Evolutionary conservation across 64 coral and sea anemone genomes (phyloP).

Genomic region (Stylophora pistillata): DNA sequence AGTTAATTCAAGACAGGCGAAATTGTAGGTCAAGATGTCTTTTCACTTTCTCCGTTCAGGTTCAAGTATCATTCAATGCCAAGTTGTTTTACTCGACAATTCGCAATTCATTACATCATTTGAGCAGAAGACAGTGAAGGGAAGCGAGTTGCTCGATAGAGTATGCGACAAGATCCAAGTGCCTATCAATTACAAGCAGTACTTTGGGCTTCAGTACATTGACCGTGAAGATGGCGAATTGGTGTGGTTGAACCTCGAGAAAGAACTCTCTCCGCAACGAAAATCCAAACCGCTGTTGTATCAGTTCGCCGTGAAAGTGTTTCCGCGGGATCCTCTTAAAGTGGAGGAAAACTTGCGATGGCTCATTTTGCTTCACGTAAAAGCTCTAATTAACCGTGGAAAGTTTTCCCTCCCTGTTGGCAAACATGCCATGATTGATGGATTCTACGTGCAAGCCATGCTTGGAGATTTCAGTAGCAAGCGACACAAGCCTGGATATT

Average conservation of each 20-base stretch:
- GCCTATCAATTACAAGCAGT: slow-evolving; percentile 44
- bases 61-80: slow-evolving; percentile 51
- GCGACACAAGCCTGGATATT: slow-evolving; percentile 67
- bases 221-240: slow-evolving; percentile 79
- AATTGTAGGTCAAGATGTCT: neutral
- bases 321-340: slow-evolving; percentile 58
- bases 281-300: slow-evolving; percentile 50
- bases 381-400: slow-evolving; percentile 69
- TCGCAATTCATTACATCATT: slow-evolving; percentile 67
- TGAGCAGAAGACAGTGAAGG: slow-evolving; percentile 38
- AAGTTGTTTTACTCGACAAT: slow-evolving; percentile 84
- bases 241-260: slow-evolving; percentile 74
- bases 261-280: slow-evolving; percentile 41
- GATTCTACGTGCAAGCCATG: slow-evolving; percentile 73
- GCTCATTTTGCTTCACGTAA: slow-evolving; percentile 59
- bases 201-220: slow-evolving; percentile 80
- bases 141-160: slow-evolving; percentile 58
- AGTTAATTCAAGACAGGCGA: too few species aligned
- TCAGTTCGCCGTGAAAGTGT: slow-evolving; percentile 84
- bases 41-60: slow-evolving; percentile 9
- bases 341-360: slow-evolving; percentile 15
- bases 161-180: slow-evolving; percentile 73
- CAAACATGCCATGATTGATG: slow-evolving; percentile 74
- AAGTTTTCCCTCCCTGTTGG: slow-evolving; percentile 57
- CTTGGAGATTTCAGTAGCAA: slow-evolving; percentile 71